A percentile compares a stretch with the other conserved stretches of the same genome.
phyloP scores from a whole-genome alignment of 2,888 invertebrate species.

The Tryphoninae sp. region DNA sequence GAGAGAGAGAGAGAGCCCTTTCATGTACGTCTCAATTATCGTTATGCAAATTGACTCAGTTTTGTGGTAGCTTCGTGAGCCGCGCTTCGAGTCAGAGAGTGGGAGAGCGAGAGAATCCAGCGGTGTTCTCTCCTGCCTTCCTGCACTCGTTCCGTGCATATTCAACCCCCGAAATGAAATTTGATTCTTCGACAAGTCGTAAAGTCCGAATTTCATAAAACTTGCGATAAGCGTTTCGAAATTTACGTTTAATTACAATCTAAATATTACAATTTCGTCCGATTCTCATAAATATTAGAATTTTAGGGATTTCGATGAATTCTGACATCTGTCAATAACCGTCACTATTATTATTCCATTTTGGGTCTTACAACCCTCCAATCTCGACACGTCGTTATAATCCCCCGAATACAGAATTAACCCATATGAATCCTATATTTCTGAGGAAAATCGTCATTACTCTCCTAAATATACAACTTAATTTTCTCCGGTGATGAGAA shows the following conservation, averaged over 20 bases:
- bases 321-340: constrained; percentile 20
- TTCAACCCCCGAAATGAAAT: constrained; percentile 36
- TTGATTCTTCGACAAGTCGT: constrained; percentile 41
- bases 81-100: constrained; percentile 8
- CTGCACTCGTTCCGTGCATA: constrained; percentile 31
- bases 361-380: neutral
- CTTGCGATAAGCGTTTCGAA: neutral
- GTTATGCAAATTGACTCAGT: constrained; percentile 80
- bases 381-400: neutral
- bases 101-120: constrained; percentile 17
- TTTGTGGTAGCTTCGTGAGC: constrained; percentile 69
- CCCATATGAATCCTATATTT: neutral
- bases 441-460: no score
- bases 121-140: constrained; percentile 21
- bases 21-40: constrained; percentile 80
- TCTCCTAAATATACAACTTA: no score
- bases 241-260: neutral
- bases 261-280: neutral
- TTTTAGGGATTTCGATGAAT: constrained; percentile 3
- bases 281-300: neutral
- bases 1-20: constrained; percentile 68
- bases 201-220: neutral
- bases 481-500: no score
- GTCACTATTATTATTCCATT: constrained; percentile 21
- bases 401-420: constrained; percentile 26